Conservation (phyloP, 2,888 invertebrate genomes). For the Nymphalis c-album region DNA sequence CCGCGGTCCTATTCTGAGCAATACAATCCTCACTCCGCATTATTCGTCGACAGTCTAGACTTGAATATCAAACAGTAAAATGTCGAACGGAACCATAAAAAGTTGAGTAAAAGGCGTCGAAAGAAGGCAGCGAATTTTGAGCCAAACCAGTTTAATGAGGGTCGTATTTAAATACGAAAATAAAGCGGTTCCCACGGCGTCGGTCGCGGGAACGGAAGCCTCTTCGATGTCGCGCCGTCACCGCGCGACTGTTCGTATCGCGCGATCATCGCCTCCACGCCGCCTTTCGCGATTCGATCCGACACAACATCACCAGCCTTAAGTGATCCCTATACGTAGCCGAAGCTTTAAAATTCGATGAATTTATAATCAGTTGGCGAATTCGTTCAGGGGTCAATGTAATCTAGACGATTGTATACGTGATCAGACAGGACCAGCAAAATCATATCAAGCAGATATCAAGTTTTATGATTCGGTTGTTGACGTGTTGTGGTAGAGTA, state of each 20-base stretch:
- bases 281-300: constrained; percentile 50
- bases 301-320: constrained; percentile 41
- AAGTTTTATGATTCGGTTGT: constrained; percentile 58
- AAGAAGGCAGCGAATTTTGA: constrained; percentile 81
- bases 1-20: constrained; percentile 58
- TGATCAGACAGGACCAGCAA: constrained; percentile 57
- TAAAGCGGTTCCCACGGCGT: constrained; percentile 80
- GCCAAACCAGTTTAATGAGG: constrained; percentile 81
- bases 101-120: constrained; percentile 81
- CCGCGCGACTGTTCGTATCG: constrained; percentile 45
- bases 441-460: constrained; percentile 61
- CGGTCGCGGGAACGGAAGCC: constrained; percentile 80
- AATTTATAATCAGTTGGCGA: constrained; percentile 31
- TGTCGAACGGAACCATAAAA: constrained; percentile 81
- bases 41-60: constrained; percentile 65
- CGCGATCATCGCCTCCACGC: constrained; percentile 48
- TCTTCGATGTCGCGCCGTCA: constrained; percentile 65
- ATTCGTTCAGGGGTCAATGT: constrained; percentile 49
- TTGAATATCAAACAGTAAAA: constrained; percentile 73
- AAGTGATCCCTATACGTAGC: constrained; percentile 38
- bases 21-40: constrained; percentile 59
- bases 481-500: constrained; percentile 47
- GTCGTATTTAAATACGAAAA: constrained; percentile 81
- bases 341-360: constrained; percentile 19
- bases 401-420: constrained; percentile 51